Conservation (phyloP, 2,113 vertebrate species). For the Mustela nigripes region DNA sequence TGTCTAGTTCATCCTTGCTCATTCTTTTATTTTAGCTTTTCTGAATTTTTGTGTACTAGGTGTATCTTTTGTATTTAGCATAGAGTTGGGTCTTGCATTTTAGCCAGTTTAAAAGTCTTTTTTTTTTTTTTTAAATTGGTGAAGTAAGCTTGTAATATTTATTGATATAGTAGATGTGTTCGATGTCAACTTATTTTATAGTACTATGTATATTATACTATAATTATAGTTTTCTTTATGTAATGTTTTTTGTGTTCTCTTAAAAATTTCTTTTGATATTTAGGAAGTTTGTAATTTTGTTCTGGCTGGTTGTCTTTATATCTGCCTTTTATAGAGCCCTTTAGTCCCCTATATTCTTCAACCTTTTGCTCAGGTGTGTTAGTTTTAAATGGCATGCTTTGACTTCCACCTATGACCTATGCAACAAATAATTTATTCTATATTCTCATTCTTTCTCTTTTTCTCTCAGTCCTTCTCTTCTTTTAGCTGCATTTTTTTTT, state of each 20-base stretch:
- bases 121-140: background rate
- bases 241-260: background rate
- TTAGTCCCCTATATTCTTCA: background rate
- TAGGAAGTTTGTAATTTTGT: background rate
- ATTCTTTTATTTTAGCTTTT: background rate
- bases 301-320: background rate
- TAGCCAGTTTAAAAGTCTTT: background rate
- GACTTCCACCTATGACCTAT: background rate
- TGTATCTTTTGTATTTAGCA: background rate
- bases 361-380: background rate
- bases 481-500: slow-evolving; percentile 5
- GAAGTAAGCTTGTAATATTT: background rate
- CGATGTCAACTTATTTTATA: background rate
- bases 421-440: background rate
- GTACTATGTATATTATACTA: background rate
- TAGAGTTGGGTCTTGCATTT: background rate
- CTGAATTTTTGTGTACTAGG: background rate
- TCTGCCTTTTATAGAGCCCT: background rate
- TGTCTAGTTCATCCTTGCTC: background rate
- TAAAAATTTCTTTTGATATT: background rate
- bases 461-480: background rate
- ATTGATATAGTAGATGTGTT: background rate
- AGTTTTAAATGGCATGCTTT: background rate
- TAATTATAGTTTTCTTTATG: background rate
- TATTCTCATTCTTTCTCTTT: background rate